These are phyloP conservation scores for Amphibalanus amphitrite DNA, from an alignment of 1,140 invertebrate species.

Conservation along the genomic window DNA sequence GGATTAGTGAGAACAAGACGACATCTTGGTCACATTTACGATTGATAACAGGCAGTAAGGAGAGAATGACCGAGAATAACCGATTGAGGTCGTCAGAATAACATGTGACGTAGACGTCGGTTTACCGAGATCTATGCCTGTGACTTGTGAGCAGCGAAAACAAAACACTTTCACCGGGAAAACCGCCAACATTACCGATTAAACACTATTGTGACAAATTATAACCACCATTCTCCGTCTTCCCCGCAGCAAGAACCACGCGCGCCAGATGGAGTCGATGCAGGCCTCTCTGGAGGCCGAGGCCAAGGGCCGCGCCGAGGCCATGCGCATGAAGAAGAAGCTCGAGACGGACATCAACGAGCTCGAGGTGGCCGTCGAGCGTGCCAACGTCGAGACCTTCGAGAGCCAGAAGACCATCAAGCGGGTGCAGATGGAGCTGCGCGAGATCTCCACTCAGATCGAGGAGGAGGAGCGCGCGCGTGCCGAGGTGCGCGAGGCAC, in stretches of 20 bases:
- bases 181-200: not conserved
- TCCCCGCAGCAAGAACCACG: conserved; percentile 83
- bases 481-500: conserved; percentile 42
- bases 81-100: no score
- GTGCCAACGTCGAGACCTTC: conserved; percentile 30
- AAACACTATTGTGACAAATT: conserved; percentile 6
- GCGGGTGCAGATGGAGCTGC: conserved; percentile 36
- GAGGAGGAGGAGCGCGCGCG: conserved; percentile 37
- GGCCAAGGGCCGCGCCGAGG: conserved; percentile 34
- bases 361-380: conserved; percentile 35
- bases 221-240: conserved; percentile 21
- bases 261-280: conserved; percentile 44
- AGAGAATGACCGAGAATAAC: no score
- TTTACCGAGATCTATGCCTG: no score
- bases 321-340: conserved; percentile 37
- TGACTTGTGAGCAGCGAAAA: not conserved
- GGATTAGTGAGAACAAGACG: no score
- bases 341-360: conserved; percentile 39
- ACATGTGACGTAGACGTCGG: no score
- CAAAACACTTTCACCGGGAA: not conserved
- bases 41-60: no score
- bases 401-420: conserved; percentile 29
- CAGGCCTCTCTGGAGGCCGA: conserved; percentile 38
- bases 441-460: conserved; percentile 32
- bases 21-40: no score